These are phyloP conservation scores for Aspidapion aeneum DNA, from an alignment of 2,888 invertebrate species.

Conservation along the genomic window DNA sequence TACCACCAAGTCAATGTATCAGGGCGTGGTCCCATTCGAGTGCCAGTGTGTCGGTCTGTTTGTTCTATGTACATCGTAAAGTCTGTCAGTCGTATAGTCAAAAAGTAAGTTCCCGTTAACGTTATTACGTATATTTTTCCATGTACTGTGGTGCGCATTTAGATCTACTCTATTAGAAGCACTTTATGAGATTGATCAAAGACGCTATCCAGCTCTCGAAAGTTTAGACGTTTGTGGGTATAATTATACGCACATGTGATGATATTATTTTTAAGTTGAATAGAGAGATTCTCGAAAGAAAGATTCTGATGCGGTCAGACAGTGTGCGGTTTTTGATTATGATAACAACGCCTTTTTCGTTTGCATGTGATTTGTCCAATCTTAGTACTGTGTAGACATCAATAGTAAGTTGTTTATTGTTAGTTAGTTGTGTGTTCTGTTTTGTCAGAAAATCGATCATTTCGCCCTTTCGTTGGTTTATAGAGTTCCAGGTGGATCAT, in stretches of 20 bases:
- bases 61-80: neutral
- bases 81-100: neutral
- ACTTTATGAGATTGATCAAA: neutral
- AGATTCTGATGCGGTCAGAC: slow-evolving; percentile 11
- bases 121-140: neutral
- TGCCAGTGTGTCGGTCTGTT: neutral
- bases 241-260: neutral
- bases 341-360: neutral
- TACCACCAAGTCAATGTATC: neutral
- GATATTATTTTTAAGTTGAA: neutral
- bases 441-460: neutral
- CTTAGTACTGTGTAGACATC: neutral
- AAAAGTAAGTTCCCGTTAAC: neutral
- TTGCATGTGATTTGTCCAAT: neutral
- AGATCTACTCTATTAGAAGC: neutral
- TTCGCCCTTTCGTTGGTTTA: too few relatives aligned
- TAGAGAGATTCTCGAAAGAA: slow-evolving; percentile 11
- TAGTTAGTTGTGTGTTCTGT: neutral
- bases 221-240: neutral
- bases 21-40: neutral
- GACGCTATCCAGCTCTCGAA: neutral
- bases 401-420: neutral
- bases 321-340: neutral
- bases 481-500: too few relatives aligned
- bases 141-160: neutral